Evolutionary conservation across 2,888 invertebrate species (phyloP).

Genomic region (Luffia ferchaultella): DNA sequence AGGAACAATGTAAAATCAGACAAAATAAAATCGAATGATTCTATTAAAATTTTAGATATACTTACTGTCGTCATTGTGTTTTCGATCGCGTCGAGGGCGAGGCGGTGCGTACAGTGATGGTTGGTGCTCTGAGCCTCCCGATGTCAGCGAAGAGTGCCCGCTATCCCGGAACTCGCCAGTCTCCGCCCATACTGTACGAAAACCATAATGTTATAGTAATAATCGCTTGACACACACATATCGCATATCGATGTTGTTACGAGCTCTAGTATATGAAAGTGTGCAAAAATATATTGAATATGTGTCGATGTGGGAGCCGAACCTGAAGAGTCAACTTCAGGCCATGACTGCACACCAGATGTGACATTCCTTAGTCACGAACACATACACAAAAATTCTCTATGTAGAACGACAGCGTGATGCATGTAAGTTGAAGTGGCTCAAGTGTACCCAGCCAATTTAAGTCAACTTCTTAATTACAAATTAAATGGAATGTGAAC

Average conservation of each 20-base stretch:
- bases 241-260: constrained; percentile 1
- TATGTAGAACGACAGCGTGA: too few species aligned
- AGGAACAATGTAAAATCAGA: too few species aligned
- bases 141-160: constrained; percentile 74
- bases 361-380: too few species aligned
- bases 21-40: too few species aligned
- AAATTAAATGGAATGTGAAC: too few species aligned
- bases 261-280: not conserved
- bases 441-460: too few species aligned
- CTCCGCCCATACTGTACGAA: constrained; percentile 94
- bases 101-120: constrained; percentile 76
- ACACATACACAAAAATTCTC: too few species aligned
- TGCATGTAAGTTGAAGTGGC: too few species aligned
- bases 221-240: not conserved
- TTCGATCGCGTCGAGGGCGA: constrained; percentile 71
- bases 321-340: too few species aligned
- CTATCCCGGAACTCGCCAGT: constrained; percentile 88
- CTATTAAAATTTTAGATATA: too few species aligned
- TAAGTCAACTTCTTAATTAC: too few species aligned
- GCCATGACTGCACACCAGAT: too few species aligned
- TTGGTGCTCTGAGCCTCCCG: constrained; percentile 69
- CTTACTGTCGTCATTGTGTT: constrained; percentile 75
- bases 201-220: constrained; percentile 33
- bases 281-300: constrained; percentile 5
- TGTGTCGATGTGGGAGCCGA: not conserved